Evolutionary conservation across 2,113 vertebrate species (phyloP).

Genomic region (Trematocara zebra): DNA sequence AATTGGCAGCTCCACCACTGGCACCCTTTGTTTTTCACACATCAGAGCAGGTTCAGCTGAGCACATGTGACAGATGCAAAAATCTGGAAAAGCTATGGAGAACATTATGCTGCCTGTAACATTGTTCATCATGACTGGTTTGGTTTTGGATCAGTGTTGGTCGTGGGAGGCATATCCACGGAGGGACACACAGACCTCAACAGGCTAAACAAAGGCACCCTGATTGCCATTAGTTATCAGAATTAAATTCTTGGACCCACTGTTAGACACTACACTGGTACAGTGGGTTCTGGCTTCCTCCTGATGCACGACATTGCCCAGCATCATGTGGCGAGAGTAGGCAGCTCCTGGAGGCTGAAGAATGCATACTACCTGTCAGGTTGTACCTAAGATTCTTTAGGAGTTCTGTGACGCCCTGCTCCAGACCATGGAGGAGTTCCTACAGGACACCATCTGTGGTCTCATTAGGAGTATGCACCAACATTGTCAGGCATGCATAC

Average conservation of each 20-base stretch:
- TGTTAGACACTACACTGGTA: not conserved
- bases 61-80: not conserved
- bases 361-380: not conserved
- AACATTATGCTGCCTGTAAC: not conserved
- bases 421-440: not conserved
- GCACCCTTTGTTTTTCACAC: not conserved
- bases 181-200: not conserved
- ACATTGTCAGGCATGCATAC: not conserved
- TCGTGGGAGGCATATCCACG: not conserved
- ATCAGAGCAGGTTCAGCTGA: not conserved
- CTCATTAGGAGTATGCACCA: not conserved
- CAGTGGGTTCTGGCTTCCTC: not conserved
- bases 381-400: not conserved
- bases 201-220: not conserved
- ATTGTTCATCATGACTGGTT: not conserved
- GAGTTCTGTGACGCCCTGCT: not conserved
- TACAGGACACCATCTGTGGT: not conserved
- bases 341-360: not conserved
- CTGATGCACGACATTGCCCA: not conserved
- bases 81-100: not conserved
- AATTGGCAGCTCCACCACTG: not conserved
- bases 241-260: not conserved
- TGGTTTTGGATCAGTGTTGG: not conserved
- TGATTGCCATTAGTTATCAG: not conserved
- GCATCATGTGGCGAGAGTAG: not conserved